Base-by-base conservation (phyloP, 2,888 invertebrate species). In the Cylloceria caligata region DNA sequence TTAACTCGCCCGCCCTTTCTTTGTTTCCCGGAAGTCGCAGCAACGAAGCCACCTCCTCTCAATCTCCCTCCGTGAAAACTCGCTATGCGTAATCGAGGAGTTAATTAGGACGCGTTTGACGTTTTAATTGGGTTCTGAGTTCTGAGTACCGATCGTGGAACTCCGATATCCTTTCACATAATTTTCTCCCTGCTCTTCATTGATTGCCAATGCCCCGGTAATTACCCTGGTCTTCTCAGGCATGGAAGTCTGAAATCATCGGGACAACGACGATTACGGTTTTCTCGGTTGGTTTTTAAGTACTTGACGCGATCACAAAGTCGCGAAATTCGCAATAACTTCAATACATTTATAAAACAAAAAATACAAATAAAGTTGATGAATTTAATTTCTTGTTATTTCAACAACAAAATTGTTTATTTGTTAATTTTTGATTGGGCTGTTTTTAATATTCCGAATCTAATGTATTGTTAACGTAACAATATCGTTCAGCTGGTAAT, bases 81-180 rank as follows among this genome's bases (percentile, higher is more conserved):
- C 71, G 27, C 52, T 67, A 64, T 27, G 88, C 87, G 90, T 92
- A 92, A 92, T 92, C 88, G 92, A 91, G 89, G 90, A 92, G 91
- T 92, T 92, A 91, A 92, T 92, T 91, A 92, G 91, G 87, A 90
- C 89, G 89, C 89, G 88, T 90, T 91, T 89, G 88, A 84, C 84
- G 88, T 86, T 91, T 91, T 91, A 91, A 92, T 91, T 91, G 89
- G 88, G 84, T 88, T 86, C 85, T 73, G 73, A 79, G 55, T 71
- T 80, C 47, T 75, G 64, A 73, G 5, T 47, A 16, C 30, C 52
- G 30, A 74, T 69, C n/a, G 24, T 34, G 11, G 1, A 45, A 57
- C 24, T 67, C 47, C 52, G 30, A 57, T 57, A 30, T 57, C n/a
- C 4, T 27, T 42, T 76, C 39, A 19, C 47, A 9, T 45, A 9